Conservation (phyloP, 2,113 vertebrate species). For the Hoplias malabaricus region DNA sequence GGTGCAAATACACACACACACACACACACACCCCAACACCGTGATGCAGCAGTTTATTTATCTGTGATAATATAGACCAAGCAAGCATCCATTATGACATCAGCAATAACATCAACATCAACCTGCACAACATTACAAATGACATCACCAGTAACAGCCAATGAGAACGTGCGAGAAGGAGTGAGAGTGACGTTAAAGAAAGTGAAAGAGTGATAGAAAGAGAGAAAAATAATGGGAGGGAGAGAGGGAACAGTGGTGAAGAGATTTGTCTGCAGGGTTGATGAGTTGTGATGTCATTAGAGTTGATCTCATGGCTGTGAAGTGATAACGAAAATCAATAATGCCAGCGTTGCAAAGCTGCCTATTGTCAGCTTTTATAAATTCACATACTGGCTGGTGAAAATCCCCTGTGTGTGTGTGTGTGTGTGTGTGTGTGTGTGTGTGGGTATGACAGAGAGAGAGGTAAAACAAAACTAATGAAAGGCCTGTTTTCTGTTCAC, state of each 20-base stretch:
- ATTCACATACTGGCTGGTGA: too few species aligned
- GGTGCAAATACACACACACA: background rate
- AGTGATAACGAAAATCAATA: background rate
- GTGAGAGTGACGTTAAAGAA: background rate
- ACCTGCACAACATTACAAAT: too few species aligned
- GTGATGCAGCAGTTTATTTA: too few species aligned
- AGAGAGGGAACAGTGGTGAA: too few species aligned
- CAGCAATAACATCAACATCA: too few species aligned
- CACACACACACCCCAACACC: background rate
- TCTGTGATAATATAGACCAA: too few species aligned
- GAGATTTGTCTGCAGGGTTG: background rate
- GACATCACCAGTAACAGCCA: too few species aligned
- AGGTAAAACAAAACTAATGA: background rate
- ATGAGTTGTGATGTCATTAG: background rate
- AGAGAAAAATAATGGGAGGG: background rate
- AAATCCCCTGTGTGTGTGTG: background rate
- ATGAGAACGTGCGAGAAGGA: background rate
- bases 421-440: background rate
- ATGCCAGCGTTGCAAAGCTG: background rate
- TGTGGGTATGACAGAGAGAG: background rate
- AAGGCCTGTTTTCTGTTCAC: background rate
- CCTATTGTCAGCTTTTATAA: background rate
- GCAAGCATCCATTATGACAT: too few species aligned
- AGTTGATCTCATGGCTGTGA: too few species aligned
- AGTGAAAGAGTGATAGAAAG: background rate